Conservation (phyloP, 2,888 invertebrate species). For the Drosophila neonasuta region DNA sequence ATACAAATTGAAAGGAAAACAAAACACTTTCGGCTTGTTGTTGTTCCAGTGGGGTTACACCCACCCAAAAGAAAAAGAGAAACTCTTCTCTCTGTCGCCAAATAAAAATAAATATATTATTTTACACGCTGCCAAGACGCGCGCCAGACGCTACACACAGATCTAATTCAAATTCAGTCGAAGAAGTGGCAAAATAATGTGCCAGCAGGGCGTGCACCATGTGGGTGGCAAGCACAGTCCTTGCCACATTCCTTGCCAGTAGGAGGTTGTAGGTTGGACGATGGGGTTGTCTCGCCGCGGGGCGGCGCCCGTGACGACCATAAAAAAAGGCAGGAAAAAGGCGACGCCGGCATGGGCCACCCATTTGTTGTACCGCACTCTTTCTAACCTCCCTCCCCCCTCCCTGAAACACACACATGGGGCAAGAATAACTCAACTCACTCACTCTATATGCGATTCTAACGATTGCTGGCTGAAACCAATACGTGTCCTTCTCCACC, state of each 20-base stretch:
- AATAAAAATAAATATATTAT: slow-evolving; percentile 77
- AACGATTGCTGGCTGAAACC: slow-evolving; percentile 75
- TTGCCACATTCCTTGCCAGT: slow-evolving; percentile 20
- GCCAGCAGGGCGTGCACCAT: slow-evolving; percentile 45
- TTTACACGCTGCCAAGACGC: slow-evolving; percentile 74
- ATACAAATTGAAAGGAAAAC: slow-evolving; percentile 81
- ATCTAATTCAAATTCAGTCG: slow-evolving; percentile 78
- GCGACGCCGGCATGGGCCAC: slow-evolving; percentile 71
- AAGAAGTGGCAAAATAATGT: slow-evolving; percentile 77
- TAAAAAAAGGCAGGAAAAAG: slow-evolving; percentile 69
- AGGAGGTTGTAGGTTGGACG: slow-evolving; percentile 1
- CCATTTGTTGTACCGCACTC: slow-evolving; percentile 63
- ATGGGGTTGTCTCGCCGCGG: slow-evolving; percentile 60
- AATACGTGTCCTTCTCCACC: slow-evolving; percentile 67
- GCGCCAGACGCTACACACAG: slow-evolving; percentile 66
- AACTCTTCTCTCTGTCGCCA: slow-evolving; percentile 29
- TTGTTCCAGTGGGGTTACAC: slow-evolving; percentile 21
- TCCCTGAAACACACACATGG: slow-evolving; percentile 14
- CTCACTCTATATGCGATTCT: slow-evolving; percentile 65
- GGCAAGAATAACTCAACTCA: slow-evolving; percentile 67
- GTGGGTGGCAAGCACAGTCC: slow-evolving; percentile 26
- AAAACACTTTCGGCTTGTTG: slow-evolving; percentile 74
- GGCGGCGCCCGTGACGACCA: slow-evolving; percentile 69
- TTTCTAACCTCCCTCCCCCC: background rate
- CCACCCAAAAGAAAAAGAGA: background rate